phyloP scores from a whole-genome alignment of 2,113 vertebrate species.

The Ammodramus savannarum region DNA sequence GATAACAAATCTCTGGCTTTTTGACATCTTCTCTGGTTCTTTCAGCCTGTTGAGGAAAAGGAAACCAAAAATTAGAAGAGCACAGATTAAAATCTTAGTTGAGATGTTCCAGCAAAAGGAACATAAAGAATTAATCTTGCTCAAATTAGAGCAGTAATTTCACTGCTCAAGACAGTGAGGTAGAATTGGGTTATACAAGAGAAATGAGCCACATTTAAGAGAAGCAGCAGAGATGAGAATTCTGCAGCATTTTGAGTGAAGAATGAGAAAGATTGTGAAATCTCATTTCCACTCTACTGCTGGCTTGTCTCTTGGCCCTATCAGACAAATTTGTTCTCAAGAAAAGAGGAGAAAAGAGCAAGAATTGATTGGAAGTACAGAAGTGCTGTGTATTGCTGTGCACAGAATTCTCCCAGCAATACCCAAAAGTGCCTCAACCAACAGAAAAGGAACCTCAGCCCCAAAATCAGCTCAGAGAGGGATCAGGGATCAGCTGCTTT shows the following conservation, averaged over 20 bases:
- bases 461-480: not conserved
- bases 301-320: not conserved
- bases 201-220: not conserved
- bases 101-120: not conserved
- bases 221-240: not conserved
- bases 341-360: not conserved
- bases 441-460: not conserved
- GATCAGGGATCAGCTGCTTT: not conserved
- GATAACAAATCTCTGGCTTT: conserved; percentile 80
- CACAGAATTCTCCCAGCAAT: not conserved
- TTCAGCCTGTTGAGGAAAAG: conserved; percentile 75
- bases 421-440: not conserved
- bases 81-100: not conserved
- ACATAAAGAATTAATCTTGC: not conserved
- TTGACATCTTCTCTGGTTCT: conserved; percentile 81
- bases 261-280: not conserved
- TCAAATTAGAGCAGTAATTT: conserved; percentile 4
- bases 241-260: not conserved
- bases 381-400: not conserved
- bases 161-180: not conserved
- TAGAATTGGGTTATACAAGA: not conserved
- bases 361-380: not conserved
- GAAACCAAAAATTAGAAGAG: not conserved
- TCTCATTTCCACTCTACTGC: not conserved
- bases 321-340: not conserved